Evolutionary conservation across 2,888 invertebrate species (phyloP).

Genomic region (Acleris sparsana): DNA sequence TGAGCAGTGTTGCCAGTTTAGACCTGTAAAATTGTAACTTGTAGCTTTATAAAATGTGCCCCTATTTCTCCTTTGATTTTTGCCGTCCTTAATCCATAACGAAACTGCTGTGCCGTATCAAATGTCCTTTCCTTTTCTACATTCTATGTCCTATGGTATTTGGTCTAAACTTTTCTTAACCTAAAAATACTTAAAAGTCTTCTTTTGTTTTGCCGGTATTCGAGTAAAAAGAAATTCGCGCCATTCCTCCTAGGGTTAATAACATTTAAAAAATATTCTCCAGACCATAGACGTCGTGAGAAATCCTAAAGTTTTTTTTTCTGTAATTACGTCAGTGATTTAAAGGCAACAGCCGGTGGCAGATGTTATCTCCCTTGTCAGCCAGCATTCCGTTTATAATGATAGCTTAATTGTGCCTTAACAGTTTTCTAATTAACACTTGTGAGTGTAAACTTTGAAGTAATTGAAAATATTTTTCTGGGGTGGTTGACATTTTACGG

Average conservation of each 20-base stretch:
- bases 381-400: constrained; percentile 25
- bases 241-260: not conserved
- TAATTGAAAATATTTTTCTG: constrained; percentile 12
- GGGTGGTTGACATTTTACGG: constrained; percentile 26
- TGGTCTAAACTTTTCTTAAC: too few relatives aligned
- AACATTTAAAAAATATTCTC: constrained; percentile 29
- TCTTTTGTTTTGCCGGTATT: not conserved
- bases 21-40: too few relatives aligned
- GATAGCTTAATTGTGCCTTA: constrained; percentile 30
- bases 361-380: constrained; percentile 13
- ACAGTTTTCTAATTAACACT: constrained; percentile 36
- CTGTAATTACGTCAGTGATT: constrained; percentile 24
- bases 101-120: too few relatives aligned
- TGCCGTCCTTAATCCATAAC: too few relatives aligned
- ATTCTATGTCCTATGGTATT: too few relatives aligned
- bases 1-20: too few relatives aligned
- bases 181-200: too few relatives aligned
- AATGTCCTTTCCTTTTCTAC: too few relatives aligned
- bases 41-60: too few relatives aligned
- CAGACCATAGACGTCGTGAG: constrained; percentile 15
- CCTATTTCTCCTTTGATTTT: too few relatives aligned
- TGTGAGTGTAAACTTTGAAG: constrained; percentile 25
- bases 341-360: constrained; percentile 15
- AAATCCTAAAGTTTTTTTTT: constrained; percentile 22
- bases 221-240: constrained; percentile 2